Evolutionary conservation across 2,888 invertebrate genomes (phyloP).

Genomic region (Antheraea assamensis): DNA sequence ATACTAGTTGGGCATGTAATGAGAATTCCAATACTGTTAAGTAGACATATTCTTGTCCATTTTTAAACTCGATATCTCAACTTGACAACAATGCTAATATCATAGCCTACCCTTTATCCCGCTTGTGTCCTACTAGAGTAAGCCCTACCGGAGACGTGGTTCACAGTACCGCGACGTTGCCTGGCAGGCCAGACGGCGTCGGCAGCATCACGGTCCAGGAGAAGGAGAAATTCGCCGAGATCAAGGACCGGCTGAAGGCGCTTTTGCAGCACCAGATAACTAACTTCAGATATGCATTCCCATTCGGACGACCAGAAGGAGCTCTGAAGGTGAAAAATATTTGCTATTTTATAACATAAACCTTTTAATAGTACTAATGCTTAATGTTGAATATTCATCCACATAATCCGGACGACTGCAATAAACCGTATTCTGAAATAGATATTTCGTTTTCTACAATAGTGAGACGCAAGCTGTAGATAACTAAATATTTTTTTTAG

Average conservation of each 20-base stretch:
- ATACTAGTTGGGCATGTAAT: background rate
- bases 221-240: conserved; percentile 98
- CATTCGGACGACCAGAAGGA: conserved; percentile 99
- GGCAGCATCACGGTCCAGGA: conserved; percentile 99
- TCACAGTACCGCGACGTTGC: conserved; percentile 80
- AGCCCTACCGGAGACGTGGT: conserved; percentile 75
- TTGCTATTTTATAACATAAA: background rate
- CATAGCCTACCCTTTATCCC: conserved; percentile 64
- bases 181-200: conserved; percentile 97
- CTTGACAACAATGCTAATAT: conserved; percentile 46
- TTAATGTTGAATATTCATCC: background rate
- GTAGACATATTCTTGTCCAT: background rate
- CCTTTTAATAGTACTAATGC: background rate
- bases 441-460: background rate
- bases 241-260: conserved; percentile 96
- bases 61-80: background rate
- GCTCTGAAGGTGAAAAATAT: conserved; percentile 87
- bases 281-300: conserved; percentile 99
- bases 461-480: background rate
- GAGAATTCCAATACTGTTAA: background rate
- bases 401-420: background rate
- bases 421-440: background rate
- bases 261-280: conserved; percentile 99
- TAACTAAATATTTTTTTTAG: too few relatives aligned
- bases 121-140: conserved; percentile 79